Percentiles rank a stretch among this genome's conserved stretches.
These are phyloP conservation scores for Erpornis zantholeuca DNA, from an alignment of 2,113 vertebrate species.

Conservation along the genomic window DNA sequence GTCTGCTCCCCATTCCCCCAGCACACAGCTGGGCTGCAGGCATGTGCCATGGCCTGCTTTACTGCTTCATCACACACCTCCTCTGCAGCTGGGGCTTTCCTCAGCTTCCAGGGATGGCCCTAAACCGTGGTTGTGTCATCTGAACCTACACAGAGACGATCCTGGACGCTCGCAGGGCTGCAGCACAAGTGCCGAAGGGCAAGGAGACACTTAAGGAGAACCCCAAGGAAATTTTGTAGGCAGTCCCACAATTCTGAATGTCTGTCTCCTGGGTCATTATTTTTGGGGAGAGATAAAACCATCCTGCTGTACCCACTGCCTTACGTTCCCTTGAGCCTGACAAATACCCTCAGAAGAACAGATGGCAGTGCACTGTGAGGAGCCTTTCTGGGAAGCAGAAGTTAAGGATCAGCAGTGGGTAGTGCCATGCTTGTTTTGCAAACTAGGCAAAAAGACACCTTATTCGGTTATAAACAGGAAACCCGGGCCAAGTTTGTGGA, in stretches of 20 bases:
- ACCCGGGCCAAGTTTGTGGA: background rate
- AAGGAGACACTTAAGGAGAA: background rate
- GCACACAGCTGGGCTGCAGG: background rate
- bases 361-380: background rate
- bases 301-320: background rate
- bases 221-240: background rate
- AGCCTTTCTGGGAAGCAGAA: background rate
- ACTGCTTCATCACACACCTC: background rate
- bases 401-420: background rate
- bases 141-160: background rate
- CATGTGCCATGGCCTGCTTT: fast-evolving
- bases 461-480: slow-evolving; percentile 20
- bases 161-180: background rate
- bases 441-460: background rate
- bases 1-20: background rate
- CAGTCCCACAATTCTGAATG: background rate
- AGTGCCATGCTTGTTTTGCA: background rate
- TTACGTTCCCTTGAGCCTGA: no score
- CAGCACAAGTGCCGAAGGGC: background rate
- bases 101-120: background rate
- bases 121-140: background rate
- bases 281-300: background rate
- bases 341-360: background rate
- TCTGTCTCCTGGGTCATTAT: background rate
- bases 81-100: background rate